Evolutionary conservation across 2,888 invertebrate genomes (phyloP).

Genomic region (Euspilapteryx auroguttella): DNA sequence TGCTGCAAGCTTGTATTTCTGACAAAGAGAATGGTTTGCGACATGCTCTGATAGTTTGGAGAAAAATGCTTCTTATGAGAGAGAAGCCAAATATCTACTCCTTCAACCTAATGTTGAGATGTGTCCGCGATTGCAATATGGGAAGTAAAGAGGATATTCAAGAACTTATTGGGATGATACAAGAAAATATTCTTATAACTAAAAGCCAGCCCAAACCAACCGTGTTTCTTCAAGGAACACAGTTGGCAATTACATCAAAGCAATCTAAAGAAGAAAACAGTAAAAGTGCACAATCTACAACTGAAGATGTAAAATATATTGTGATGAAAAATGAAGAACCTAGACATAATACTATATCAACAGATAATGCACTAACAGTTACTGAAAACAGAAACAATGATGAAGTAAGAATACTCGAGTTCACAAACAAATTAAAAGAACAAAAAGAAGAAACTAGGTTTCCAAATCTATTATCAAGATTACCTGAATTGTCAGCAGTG

Average conservation of each 20-base stretch:
- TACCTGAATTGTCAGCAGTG: slow-evolving; percentile 64
- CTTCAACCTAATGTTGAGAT: slow-evolving; percentile 80
- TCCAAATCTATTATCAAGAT: slow-evolving; percentile 68
- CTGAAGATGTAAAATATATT: too few relatives aligned
- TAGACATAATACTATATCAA: too few relatives aligned
- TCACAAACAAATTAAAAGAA: slow-evolving; percentile 6
- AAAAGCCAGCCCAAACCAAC: too few relatives aligned
- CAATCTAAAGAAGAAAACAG: too few relatives aligned
- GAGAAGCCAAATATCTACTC: slow-evolving; percentile 71
- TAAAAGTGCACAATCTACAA: too few relatives aligned
- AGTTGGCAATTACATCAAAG: too few relatives aligned
- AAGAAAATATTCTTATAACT: too few relatives aligned
- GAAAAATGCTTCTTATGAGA: slow-evolving; percentile 69
- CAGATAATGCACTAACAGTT: too few relatives aligned
- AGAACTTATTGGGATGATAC: slow-evolving; percentile 39
- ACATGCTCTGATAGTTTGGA: slow-evolving; percentile 84
- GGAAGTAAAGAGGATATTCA: slow-evolving; percentile 65
- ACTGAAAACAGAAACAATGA: too few relatives aligned
- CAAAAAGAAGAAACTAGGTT: slow-evolving; percentile 19
- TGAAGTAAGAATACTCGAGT: too few relatives aligned
- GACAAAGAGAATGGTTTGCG: slow-evolving; percentile 80
- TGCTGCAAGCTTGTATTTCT: slow-evolving; percentile 82
- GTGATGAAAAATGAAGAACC: too few relatives aligned
- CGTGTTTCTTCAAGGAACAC: too few relatives aligned
- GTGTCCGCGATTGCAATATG: slow-evolving; percentile 79